Evolutionary conservation across 2,888 invertebrate species (phyloP), one percentile per base, ranked within the genome.

Genomic region (Tetanocera ferruginea): DNA sequence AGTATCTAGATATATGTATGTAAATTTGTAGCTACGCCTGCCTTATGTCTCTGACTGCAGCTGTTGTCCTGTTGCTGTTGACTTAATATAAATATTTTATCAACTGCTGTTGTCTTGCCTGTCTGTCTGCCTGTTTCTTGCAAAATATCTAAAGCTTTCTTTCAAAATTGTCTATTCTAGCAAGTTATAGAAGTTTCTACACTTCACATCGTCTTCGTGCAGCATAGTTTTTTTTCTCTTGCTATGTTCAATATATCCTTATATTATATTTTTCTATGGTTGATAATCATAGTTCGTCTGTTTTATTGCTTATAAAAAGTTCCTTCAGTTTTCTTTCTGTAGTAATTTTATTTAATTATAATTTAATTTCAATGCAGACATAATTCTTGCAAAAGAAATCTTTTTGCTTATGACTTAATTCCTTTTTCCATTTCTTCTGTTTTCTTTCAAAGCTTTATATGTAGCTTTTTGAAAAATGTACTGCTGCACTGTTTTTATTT

Each of bases 291-390:
- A 43, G 8, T 23, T 37, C 66, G 28, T 66, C 37, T 34, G 19
- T 34, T 19, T 34, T 34, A 17, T 34, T 25, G 8, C 55, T 19
- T 25, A 19, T 23, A 9, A 6, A 3, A 57, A 14, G 5, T 23
- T n/a, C 9, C 25, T 14, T 23, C 25, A 1, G 14, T 43, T 25
- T 11, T 34, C 67, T 67, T 43, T 66, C 23, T 66, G 37, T 19
- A 34, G n/a, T 9, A 23, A 62, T 25, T 62, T 67, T 57, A 23
- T 57, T 57, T n/a, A 31, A 14, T 72, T 66, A 34, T 74, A 74
- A 66, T 74, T 66, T 49, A 51, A 74, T 74, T 62, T 31, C 23
- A 49, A 74, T 51, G 64, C 64, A 64, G 74, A 64, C 74, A 74
- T 74, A 49, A 31, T 51, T 25, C 51, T 19, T 28, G 64, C n/a